Evolutionary conservation across 2,888 invertebrate species (phyloP).

Genomic region (Meandrusa payeni): DNA sequence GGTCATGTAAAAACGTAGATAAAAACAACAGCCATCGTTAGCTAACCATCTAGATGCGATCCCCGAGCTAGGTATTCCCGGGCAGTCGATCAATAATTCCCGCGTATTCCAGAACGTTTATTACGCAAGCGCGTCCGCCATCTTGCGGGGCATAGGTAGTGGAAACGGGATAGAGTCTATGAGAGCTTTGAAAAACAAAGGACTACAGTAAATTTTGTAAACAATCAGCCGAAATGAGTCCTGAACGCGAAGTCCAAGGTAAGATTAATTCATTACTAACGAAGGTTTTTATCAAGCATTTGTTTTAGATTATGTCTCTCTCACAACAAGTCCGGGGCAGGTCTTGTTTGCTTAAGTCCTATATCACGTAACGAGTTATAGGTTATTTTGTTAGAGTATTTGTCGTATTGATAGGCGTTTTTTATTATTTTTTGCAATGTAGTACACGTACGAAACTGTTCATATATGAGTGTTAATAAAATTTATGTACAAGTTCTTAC

Average conservation of each 20-base stretch:
- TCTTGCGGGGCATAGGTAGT: constrained; percentile 36
- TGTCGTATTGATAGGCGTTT: too few relatives aligned
- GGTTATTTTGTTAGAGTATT: too few relatives aligned
- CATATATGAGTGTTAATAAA: too few relatives aligned
- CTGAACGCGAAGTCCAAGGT: constrained; percentile 62
- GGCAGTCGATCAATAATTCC: constrained; percentile 58
- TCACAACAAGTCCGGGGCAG: too few relatives aligned
- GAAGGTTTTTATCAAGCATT: too few relatives aligned
- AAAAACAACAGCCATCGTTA: constrained; percentile 21
- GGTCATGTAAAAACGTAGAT: neutral
- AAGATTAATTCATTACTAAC: constrained; percentile 29
- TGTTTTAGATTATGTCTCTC: too few relatives aligned
- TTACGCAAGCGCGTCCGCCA: constrained; percentile 49
- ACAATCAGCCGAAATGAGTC: constrained; percentile 46
- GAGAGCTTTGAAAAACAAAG: constrained; percentile 44
- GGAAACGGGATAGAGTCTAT: constrained; percentile 34
- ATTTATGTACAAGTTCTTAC: too few relatives aligned
- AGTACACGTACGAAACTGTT: too few relatives aligned
- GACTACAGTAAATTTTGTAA: constrained; percentile 31
- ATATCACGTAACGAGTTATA: too few relatives aligned
- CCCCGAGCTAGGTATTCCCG: constrained; percentile 43
- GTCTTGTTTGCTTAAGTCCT: too few relatives aligned
- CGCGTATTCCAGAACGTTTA: constrained; percentile 38
- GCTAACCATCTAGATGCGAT: constrained; percentile 28
- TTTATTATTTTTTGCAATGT: too few relatives aligned